Conservation (phyloP, 2,888 invertebrate genomes). For the Calameuta filiformis region DNA sequence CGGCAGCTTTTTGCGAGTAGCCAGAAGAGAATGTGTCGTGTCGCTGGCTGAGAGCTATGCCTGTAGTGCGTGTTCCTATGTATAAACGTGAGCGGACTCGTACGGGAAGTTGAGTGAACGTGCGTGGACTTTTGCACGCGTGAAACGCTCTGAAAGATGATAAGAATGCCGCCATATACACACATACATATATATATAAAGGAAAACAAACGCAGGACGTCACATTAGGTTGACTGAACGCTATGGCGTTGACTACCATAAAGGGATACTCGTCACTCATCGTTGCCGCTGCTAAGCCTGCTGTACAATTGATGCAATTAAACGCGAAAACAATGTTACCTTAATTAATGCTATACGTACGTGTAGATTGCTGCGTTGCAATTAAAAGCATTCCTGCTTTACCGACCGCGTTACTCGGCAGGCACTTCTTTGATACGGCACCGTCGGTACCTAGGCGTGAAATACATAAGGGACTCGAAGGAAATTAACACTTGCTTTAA, state of each 20-base stretch:
- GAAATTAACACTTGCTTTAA: not conserved
- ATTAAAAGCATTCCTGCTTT: not conserved
- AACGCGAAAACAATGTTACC: not conserved
- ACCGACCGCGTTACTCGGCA: not conserved
- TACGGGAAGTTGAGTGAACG: not conserved
- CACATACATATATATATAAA: not conserved
- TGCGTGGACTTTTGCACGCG: not conserved
- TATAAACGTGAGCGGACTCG: not conserved
- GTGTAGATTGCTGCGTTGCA: not conserved
- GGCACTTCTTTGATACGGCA: not conserved
- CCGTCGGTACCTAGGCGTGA: not conserved
- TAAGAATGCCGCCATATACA: not conserved
- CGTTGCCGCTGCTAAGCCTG: not conserved
- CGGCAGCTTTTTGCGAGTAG: slow-evolving; percentile 23
- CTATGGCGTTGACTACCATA: not conserved
- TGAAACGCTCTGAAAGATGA: not conserved
- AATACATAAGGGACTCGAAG: slow-evolving; percentile 3
- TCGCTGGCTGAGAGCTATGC: slow-evolving; percentile 6
- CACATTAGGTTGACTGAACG: not conserved
- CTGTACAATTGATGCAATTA: slow-evolving; percentile 3
- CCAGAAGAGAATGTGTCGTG: slow-evolving; percentile 1
- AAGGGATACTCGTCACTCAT: slow-evolving; percentile 1
- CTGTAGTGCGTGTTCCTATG: not conserved
- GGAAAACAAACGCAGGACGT: not conserved
- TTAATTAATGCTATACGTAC: not conserved